Evolutionary conservation across 2,888 invertebrate species (phyloP).

Genomic region (Piscicola geometra): DNA sequence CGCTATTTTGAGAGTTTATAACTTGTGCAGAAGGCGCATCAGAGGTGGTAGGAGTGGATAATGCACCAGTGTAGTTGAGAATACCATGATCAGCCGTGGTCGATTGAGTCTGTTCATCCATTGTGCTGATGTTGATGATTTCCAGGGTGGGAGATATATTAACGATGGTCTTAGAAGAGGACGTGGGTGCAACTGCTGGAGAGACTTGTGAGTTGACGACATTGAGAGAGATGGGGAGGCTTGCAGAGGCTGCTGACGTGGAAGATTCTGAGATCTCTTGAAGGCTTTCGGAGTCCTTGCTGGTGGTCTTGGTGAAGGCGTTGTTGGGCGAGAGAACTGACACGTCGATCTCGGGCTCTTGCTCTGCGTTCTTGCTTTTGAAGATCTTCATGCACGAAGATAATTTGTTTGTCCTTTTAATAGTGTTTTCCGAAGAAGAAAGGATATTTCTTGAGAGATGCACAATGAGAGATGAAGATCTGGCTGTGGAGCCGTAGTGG

Average conservation of each 20-base stretch:
- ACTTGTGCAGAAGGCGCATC: too few species aligned
- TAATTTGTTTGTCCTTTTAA: not conserved
- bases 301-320: not conserved
- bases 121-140: constrained; percentile 18
- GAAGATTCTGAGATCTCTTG: not conserved
- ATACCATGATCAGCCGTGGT: not conserved
- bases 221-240: constrained; percentile 16
- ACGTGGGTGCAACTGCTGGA: not conserved
- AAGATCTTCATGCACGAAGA: not conserved
- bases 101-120: not conserved
- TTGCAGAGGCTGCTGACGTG: not conserved
- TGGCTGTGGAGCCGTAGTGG: not conserved
- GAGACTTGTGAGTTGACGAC: not conserved
- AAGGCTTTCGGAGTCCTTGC: too few species aligned
- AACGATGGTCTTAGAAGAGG: constrained; percentile 22
- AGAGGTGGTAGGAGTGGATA: not conserved
- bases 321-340: constrained; percentile 4
- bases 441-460: constrained; percentile 1
- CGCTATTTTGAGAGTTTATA: too few species aligned
- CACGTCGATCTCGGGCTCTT: constrained; percentile 8
- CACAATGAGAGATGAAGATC: not conserved
- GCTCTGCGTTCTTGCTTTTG: not conserved
- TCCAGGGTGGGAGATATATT: constrained; percentile 26
- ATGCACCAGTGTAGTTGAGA: constrained; percentile 5
- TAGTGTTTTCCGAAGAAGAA: not conserved